Conservation (phyloP, 2,113 vertebrate genomes). For the Gorsachius goisagi region DNA sequence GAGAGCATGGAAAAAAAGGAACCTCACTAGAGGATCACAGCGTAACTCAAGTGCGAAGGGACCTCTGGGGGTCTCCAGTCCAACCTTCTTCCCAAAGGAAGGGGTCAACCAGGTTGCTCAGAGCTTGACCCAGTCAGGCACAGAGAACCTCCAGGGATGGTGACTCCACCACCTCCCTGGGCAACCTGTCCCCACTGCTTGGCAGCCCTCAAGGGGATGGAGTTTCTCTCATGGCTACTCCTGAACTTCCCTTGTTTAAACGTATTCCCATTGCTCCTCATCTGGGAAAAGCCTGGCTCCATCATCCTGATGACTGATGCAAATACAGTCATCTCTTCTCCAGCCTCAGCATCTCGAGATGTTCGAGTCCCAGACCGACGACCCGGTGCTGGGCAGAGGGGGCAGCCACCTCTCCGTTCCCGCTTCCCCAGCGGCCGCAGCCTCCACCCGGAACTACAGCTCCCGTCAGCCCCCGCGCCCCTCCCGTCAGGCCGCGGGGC, state of each 20-base stretch:
- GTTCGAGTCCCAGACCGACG: too few relatives aligned
- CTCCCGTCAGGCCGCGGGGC: background rate
- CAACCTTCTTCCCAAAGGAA: background rate
- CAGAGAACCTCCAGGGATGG: background rate
- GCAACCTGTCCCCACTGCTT: background rate
- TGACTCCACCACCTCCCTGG: accelerated
- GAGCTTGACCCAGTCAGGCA: background rate
- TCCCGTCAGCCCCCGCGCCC: background rate
- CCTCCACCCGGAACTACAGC: background rate
- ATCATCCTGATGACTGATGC: background rate
- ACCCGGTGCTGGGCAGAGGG: too few relatives aligned
- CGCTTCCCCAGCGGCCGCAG: too few relatives aligned
- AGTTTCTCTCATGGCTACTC: background rate
- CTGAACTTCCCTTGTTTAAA: background rate
- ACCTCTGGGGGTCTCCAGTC: background rate
- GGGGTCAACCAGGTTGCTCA: background rate
- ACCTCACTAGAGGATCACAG: background rate
- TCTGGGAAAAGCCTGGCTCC: background rate
- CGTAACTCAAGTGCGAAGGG: background rate
- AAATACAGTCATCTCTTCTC: background rate
- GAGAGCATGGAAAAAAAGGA: background rate
- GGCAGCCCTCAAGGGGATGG: background rate
- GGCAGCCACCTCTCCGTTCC: too few relatives aligned
- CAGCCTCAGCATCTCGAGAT: too few relatives aligned
- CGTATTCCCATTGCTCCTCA: background rate